phyloP scores from a whole-genome alignment of 2,888 invertebrate genomes.

The Scaptomyza flava region DNA sequence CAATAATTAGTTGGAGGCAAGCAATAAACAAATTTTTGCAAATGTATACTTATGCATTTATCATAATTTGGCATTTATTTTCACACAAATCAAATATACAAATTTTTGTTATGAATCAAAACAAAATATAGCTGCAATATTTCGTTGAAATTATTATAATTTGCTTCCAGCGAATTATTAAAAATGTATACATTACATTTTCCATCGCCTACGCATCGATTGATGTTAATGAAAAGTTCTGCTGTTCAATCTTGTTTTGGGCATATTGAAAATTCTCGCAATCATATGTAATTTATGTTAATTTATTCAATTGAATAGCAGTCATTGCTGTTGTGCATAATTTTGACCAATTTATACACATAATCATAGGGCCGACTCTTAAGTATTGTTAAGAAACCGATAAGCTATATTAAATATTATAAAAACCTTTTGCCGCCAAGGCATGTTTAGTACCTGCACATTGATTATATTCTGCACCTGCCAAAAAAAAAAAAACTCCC shows the following conservation, averaged over 20 bases:
- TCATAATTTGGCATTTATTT: slow-evolving; percentile 23
- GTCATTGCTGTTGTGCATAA: background rate
- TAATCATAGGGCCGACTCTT: slow-evolving; percentile 6
- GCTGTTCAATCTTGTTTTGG: background rate
- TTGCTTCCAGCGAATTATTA: background rate
- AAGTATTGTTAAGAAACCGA: too few relatives aligned
- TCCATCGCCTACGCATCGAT: background rate
- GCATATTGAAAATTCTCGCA: background rate
- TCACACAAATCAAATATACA: background rate
- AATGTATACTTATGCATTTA: slow-evolving; percentile 4
- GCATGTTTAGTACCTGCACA: slow-evolving; percentile 10
- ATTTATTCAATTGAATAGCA: background rate
- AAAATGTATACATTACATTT: background rate
- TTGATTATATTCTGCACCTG: slow-evolving; percentile 8
- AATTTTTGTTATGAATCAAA: background rate
- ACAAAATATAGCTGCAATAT: background rate
- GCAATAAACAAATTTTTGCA: slow-evolving; percentile 24
- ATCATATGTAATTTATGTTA: background rate
- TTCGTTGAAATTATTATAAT: background rate
- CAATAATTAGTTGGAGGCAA: slow-evolving; percentile 24
- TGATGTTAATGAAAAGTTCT: background rate
- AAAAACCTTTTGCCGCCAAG: slow-evolving; percentile 16
- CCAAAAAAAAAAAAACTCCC: background rate
- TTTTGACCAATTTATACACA: slow-evolving; percentile 5
- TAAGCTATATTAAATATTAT: too few relatives aligned